Percentiles rank a stretch among this genome's conserved stretches.
phyloP scores from a whole-genome alignment of 2,797 vertebrate species.

The Chelon labrosus region DNA sequence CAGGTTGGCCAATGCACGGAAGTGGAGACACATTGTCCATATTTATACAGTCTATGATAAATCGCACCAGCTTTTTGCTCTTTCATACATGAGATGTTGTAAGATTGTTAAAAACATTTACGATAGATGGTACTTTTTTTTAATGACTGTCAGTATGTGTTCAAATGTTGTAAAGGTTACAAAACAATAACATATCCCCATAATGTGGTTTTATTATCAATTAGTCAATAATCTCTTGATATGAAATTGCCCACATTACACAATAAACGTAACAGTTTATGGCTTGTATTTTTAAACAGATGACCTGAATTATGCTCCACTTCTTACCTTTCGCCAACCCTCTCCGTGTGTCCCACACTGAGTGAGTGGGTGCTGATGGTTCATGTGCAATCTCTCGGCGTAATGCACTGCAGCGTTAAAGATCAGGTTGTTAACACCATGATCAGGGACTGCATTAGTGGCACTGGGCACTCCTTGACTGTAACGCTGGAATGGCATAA shows the following conservation, averaged over 20 bases:
- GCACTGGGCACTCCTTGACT: constrained; percentile 71
- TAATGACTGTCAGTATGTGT: neutral
- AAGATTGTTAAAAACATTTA: no score
- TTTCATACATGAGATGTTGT: no score
- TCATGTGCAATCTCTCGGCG: constrained; percentile 64
- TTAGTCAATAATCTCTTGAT: neutral
- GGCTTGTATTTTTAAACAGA: constrained; percentile 20
- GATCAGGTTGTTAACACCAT: constrained; percentile 79
- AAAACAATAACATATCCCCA: neutral
- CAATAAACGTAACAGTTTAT: neutral
- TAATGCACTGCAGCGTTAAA: constrained; percentile 78
- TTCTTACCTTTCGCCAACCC: constrained; percentile 44
- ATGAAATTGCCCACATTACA: neutral
- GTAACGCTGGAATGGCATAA: constrained; percentile 72
- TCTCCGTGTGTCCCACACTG: constrained; percentile 43
- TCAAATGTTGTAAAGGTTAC: neutral
- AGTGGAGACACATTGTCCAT: no score
- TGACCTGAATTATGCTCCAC: constrained; percentile 20
- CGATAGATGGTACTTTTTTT: no score
- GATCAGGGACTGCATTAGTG: constrained; percentile 82
- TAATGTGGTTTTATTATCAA: neutral
- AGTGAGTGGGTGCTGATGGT: constrained; percentile 74
- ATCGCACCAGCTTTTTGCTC: no score
- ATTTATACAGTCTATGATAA: no score
- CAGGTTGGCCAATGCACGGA: no score